Conservation (phyloP, 2,113 vertebrate genomes). For the Dromas ardeola region DNA sequence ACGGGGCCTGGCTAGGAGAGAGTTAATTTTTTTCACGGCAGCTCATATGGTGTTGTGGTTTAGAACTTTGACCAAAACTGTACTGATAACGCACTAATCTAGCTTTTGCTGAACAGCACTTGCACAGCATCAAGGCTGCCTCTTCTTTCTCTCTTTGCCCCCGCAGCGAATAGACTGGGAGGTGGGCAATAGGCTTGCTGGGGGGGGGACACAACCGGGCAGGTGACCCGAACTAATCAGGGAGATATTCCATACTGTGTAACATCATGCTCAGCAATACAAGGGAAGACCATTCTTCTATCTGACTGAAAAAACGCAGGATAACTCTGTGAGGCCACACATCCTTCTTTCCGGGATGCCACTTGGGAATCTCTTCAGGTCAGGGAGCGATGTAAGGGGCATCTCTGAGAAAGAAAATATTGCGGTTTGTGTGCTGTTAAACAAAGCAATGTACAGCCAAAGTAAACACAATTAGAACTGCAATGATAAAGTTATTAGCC, state of each 20-base stretch:
- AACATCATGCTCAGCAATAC: neutral
- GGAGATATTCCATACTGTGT: neutral
- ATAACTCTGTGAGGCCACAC: accelerated
- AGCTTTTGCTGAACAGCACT: neutral
- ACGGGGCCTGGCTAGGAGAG: neutral
- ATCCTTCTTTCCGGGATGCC: neutral
- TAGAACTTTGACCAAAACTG: neutral
- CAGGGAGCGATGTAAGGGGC: neutral
- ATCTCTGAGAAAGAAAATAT: neutral
- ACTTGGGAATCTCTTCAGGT: neutral
- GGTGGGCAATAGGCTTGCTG: neutral
- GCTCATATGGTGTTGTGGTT: neutral
- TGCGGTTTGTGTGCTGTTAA: neutral
- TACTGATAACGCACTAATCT: neutral
- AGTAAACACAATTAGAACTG: neutral
- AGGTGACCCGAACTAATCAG: neutral
- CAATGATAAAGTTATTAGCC: neutral
- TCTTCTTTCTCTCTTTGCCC: neutral
- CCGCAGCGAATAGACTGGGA: neutral
- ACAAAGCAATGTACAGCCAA: neutral
- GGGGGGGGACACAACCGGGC: accelerated
- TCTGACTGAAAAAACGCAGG: neutral
- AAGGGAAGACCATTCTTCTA: neutral
- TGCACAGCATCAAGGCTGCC: accelerated
- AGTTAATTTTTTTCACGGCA: neutral